A percentile compares a stretch with the other conserved stretches of the same genome.
phyloP scores from a whole-genome alignment of 2,113 vertebrate species.

The Oceanites oceanicus region DNA sequence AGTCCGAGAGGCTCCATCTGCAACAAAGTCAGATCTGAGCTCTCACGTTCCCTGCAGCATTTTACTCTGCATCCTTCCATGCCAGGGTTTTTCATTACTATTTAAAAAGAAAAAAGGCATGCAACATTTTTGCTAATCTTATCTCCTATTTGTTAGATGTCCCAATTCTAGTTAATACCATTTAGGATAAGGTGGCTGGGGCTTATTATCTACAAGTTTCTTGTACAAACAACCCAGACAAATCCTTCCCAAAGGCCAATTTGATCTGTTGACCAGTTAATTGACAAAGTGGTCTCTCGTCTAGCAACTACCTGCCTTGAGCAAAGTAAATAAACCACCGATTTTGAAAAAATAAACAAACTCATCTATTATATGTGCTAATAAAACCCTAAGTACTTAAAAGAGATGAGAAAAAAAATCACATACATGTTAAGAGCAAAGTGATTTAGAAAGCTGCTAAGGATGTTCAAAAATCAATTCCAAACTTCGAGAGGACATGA shows the following conservation, averaged over 20 bases:
- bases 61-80: neutral
- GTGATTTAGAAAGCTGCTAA: slow-evolving; percentile 76
- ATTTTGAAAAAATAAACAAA: neutral
- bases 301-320: slow-evolving; percentile 67
- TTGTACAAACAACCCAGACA: neutral
- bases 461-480: slow-evolving; percentile 67
- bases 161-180: neutral
- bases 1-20: neutral
- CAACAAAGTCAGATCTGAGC: neutral
- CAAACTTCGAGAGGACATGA: slow-evolving; percentile 62
- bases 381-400: slow-evolving; percentile 24
- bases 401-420: neutral
- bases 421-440: neutral
- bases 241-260: slow-evolving; percentile 43
- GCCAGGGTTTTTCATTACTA: neutral
- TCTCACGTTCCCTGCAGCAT: neutral
- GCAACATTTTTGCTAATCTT: neutral
- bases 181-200: neutral
- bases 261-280: slow-evolving; percentile 68
- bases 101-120: neutral
- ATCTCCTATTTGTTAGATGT: neutral
- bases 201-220: neutral
- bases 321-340: slow-evolving; percentile 7
- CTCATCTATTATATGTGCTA: neutral
- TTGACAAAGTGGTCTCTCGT: slow-evolving; percentile 73